Conservation (phyloP, 92 coral and sea anemone genomes). For the Porites cylindrica region DNA sequence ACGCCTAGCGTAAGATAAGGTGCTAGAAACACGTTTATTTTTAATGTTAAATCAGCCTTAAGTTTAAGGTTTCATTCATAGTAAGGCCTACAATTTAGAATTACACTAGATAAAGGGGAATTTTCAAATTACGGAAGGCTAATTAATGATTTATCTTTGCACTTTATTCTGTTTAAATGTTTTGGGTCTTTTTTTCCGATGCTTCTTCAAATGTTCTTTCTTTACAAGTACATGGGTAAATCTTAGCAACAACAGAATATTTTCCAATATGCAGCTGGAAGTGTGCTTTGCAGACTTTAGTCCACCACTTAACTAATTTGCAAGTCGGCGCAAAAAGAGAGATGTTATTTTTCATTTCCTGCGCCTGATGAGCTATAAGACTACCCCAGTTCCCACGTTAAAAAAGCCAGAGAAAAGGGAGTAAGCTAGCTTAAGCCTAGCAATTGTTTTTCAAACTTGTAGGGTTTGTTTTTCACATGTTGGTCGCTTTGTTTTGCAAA, state of each 20-base stretch:
- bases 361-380: neutral
- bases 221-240: neutral
- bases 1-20: neutral
- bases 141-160: neutral
- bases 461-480: slow-evolving; percentile 23
- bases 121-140: too few relatives aligned
- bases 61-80: neutral
- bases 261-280: slow-evolving; percentile 5
- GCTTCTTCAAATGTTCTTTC: neutral
- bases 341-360: slow-evolving; percentile 37
- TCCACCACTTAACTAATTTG: slow-evolving; percentile 34
- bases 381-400: slow-evolving; percentile 30
- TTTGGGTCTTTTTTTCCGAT: neutral
- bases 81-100: neutral
- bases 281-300: neutral
- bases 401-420: neutral
- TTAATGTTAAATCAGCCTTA: neutral
- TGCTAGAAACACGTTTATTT: neutral
- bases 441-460: slow-evolving; percentile 3
- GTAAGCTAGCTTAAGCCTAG: slow-evolving; percentile 44
- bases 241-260: neutral
- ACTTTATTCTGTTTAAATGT: slow-evolving; percentile 8
- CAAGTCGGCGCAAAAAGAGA: slow-evolving; percentile 23
- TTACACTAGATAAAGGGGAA: neutral
- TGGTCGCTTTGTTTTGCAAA: slow-evolving; percentile 53